A percentile compares a stretch with the other conserved stretches of the same genome.
Evolutionary conservation across 2,888 invertebrate species (phyloP).

Genomic region (Tiphia femorata): DNA sequence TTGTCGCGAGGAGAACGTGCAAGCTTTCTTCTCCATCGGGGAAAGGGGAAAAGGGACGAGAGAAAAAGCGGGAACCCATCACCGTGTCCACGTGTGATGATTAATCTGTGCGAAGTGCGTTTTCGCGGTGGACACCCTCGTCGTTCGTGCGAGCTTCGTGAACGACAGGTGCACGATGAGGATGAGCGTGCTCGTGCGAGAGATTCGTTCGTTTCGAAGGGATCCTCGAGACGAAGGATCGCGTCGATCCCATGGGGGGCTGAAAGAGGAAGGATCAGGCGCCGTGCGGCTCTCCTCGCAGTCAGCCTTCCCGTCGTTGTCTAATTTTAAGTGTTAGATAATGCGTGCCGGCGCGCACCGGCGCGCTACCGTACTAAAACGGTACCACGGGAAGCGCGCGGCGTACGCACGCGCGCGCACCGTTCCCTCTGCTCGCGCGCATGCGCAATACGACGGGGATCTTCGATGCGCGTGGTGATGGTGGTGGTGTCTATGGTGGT

Average conservation of each 20-base stretch:
- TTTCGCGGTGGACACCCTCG: background rate
- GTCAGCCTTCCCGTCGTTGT: slow-evolving; percentile 46
- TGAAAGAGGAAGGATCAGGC: background rate
- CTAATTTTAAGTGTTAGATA: slow-evolving; percentile 69
- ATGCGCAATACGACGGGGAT: slow-evolving; percentile 12
- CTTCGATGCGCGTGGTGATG: slow-evolving; percentile 18
- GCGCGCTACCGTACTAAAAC: slow-evolving; percentile 47
- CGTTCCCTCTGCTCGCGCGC: background rate
- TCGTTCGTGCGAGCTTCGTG: background rate
- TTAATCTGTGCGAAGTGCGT: slow-evolving; percentile 1
- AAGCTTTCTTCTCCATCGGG: background rate
- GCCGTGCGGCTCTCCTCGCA: too few relatives aligned
- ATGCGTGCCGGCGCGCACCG: slow-evolving; percentile 52
- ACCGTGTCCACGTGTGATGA: background rate
- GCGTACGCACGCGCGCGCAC: slow-evolving; percentile 24
- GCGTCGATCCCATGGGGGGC: background rate
- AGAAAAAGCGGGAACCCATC: background rate
- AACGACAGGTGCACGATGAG: background rate
- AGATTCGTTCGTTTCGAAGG: background rate
- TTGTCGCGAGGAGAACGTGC: background rate
- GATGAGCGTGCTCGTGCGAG: background rate
- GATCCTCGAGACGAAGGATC: background rate
- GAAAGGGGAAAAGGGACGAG: background rate
- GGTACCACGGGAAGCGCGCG: too few relatives aligned
- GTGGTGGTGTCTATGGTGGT: slow-evolving; percentile 9